Conservation (phyloP, 2,113 vertebrate species). For the Pteronura brasiliensis region DNA sequence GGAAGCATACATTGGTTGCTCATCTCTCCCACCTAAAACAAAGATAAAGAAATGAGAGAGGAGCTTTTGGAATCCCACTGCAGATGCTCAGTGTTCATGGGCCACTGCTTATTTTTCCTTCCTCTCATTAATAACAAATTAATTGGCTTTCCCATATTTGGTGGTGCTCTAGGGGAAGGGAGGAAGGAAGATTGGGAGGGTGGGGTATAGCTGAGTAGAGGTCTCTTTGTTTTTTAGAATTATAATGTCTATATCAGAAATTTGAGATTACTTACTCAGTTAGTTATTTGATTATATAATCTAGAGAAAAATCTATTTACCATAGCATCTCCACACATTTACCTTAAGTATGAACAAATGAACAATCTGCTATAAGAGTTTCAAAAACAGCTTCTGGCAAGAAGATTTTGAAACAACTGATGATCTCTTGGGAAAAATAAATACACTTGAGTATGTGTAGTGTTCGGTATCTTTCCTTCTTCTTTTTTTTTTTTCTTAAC, state of each 20-base stretch:
- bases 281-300: constrained; percentile 61
- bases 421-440: constrained; percentile 69
- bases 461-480: constrained; percentile 46
- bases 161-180: not conserved
- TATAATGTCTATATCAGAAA: constrained; percentile 19
- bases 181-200: not conserved
- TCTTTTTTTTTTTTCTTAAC: not conserved
- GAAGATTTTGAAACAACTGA: constrained; percentile 77
- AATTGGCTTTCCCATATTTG: not conserved
- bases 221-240: constrained; percentile 62
- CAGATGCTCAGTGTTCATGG: not conserved
- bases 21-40: not conserved
- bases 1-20: not conserved
- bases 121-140: not conserved
- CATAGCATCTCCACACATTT: constrained; percentile 39
- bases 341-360: constrained; percentile 70
- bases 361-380: constrained; percentile 60
- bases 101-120: not conserved
- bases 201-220: accelerated
- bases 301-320: constrained; percentile 47
- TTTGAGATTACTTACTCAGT: constrained; percentile 8
- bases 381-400: constrained; percentile 76
- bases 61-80: not conserved
- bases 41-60: not conserved
- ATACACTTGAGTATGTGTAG: constrained; percentile 58